Conservation (phyloP, 2,888 invertebrate species). For the Heliconius sara region DNA sequence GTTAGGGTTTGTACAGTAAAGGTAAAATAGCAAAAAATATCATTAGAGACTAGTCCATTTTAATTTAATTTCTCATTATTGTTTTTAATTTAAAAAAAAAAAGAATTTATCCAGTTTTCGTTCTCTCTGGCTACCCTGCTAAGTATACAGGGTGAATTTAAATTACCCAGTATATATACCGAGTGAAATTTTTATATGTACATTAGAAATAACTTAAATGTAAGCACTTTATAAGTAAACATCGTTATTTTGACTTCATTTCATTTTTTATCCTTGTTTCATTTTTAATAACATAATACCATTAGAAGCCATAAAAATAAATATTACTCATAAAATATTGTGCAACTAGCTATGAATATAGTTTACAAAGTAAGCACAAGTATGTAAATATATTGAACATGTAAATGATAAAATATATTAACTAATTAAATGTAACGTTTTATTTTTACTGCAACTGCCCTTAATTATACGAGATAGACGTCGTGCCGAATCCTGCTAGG, state of each 20-base stretch:
- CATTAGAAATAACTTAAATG: background rate
- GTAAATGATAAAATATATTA: background rate
- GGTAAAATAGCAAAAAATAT: background rate
- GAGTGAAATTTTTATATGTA: background rate
- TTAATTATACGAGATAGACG: background rate
- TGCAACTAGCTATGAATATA: background rate
- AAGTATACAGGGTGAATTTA: too few relatives aligned
- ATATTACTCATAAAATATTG: background rate
- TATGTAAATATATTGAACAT: background rate
- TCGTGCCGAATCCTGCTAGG: background rate
- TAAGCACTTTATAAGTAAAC: background rate
- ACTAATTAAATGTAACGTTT: background rate
- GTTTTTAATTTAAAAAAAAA: background rate
- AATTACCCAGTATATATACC: too few relatives aligned
- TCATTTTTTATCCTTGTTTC: background rate
- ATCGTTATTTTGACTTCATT: background rate
- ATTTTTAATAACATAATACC: background rate
- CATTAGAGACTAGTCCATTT: background rate
- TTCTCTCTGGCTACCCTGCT: too few relatives aligned
- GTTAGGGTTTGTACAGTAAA: background rate
- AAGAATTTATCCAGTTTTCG: too few relatives aligned
- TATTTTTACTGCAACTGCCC: background rate
- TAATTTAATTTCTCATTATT: background rate
- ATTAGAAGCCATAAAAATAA: slow-evolving; percentile 5
- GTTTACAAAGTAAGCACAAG: background rate